Percentiles rank a stretch among this genome's conserved stretches.
Evolutionary conservation across 2,797 vertebrate genomes (phyloP).

Genomic region (Apogon hyalosoma): DNA sequence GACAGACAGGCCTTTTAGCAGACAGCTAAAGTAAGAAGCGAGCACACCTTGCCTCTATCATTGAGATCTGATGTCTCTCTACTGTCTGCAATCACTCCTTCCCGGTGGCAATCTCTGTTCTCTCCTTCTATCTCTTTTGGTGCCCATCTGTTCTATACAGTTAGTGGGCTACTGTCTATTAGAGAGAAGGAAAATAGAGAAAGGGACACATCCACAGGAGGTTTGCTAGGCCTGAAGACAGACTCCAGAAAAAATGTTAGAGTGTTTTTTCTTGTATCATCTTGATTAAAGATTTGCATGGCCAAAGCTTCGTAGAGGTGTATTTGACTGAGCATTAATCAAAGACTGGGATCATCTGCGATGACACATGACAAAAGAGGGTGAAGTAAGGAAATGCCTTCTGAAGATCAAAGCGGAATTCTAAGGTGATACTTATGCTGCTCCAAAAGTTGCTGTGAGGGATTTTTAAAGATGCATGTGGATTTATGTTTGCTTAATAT

Average conservation of each 20-base stretch:
- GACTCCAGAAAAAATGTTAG: slow-evolving; percentile 19
- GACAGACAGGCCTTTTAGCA: slow-evolving; percentile 20
- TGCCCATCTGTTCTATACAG: slow-evolving; percentile 43
- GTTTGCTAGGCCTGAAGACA: slow-evolving; percentile 30
- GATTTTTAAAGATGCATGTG: slow-evolving; percentile 15
- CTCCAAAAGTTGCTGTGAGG: slow-evolving; percentile 39
- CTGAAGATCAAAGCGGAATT: slow-evolving; percentile 41
- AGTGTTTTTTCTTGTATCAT: slow-evolving; percentile 19
- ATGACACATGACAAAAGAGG: slow-evolving; percentile 10
- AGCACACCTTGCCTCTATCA: slow-evolving; percentile 31
- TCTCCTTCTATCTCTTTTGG: slow-evolving; percentile 40
- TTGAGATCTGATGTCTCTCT: slow-evolving; percentile 34
- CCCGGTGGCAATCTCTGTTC: slow-evolving; percentile 46
- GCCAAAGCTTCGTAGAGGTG: slow-evolving; percentile 28
- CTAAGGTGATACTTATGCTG: slow-evolving; percentile 35
- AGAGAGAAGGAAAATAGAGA: slow-evolving; percentile 17
- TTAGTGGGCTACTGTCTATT: slow-evolving; percentile 32
- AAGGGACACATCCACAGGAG: slow-evolving; percentile 36
- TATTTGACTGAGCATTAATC: slow-evolving; percentile 5
- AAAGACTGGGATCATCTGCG: slow-evolving; percentile 23
- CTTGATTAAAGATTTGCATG: slow-evolving; percentile 42
- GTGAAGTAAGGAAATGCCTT: slow-evolving; percentile 6
- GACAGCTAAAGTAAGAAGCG: slow-evolving; percentile 28
- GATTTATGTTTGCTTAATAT: slow-evolving; percentile 32
- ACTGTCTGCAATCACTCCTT: slow-evolving; percentile 27